These are phyloP conservation scores for Alethe castanea DNA, from an alignment of 2,113 vertebrate species.

Conservation along the genomic window DNA sequence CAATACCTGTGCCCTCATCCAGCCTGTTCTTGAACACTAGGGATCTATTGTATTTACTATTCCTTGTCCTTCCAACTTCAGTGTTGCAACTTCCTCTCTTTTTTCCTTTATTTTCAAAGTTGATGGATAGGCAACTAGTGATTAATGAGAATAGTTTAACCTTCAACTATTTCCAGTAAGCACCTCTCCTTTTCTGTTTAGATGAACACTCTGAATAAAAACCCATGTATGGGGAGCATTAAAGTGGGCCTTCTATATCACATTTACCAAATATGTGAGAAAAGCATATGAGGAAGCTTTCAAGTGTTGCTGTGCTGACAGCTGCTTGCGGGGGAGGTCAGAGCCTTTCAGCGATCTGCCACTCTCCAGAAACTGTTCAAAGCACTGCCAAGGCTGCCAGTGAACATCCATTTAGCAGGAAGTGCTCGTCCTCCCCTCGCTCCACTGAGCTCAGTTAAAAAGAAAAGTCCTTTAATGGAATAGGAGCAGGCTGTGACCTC, in stretches of 20 bases:
- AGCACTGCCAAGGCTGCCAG: background rate
- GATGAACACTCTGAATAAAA: background rate
- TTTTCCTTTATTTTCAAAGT: background rate
- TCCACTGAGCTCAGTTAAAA: slow-evolving; percentile 1
- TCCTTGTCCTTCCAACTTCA: background rate
- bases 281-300: background rate
- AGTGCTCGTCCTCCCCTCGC: background rate
- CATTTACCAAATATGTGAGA: background rate
- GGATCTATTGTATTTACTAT: background rate
- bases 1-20: accelerated
- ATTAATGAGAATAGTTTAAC: background rate
- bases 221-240: background rate
- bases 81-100: background rate
- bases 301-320: background rate
- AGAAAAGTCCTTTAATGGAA: slow-evolving; percentile 7
- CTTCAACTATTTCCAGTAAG: background rate
- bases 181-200: background rate
- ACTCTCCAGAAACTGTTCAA: background rate
- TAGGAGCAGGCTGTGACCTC: slow-evolving; percentile 11
- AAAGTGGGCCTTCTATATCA: background rate
- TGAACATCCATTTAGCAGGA: background rate
- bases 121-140: background rate
- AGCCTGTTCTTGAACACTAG: background rate
- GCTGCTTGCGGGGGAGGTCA: background rate
- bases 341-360: background rate